These are phyloP conservation scores for Cuniculus paca DNA, from an alignment of 2,797 vertebrate species.

Conservation along the genomic window DNA sequence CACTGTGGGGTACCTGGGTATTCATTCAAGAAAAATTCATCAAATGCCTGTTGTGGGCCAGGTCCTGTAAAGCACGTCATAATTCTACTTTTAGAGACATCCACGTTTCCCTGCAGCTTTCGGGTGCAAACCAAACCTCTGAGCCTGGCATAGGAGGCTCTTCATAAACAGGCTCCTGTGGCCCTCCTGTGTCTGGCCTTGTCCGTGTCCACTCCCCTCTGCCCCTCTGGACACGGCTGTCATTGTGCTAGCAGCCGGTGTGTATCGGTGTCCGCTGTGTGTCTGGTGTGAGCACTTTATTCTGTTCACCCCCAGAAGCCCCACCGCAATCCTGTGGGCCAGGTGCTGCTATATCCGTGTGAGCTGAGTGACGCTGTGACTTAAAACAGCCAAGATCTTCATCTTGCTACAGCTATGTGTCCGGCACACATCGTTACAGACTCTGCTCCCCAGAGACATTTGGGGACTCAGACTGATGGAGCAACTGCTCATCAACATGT, in stretches of 20 bases:
- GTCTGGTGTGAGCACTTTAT: neutral
- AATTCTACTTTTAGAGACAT: conserved; percentile 32
- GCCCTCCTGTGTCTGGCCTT: neutral
- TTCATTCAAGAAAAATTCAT: conserved; percentile 53
- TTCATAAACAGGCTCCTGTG: neutral
- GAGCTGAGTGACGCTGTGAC: neutral
- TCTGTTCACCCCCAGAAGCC: neutral
- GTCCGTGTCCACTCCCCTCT: neutral
- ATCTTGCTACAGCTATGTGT: neutral
- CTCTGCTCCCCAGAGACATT: neutral
- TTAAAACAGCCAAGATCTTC: neutral
- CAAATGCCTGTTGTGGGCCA: conserved; percentile 59
- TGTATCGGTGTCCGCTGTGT: fast-evolving
- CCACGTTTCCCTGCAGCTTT: conserved; percentile 36
- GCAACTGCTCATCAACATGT: neutral
- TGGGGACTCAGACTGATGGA: neutral
- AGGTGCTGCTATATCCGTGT: neutral
- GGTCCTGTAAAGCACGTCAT: conserved; percentile 24
- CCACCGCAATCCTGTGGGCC: neutral
- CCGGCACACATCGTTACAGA: neutral
- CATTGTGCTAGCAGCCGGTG: neutral
- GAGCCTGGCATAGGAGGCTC: neutral
- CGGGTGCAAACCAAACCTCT: neutral
- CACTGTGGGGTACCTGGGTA: neutral
- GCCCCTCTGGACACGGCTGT: neutral